Base-by-base conservation (phyloP, 2,888 invertebrate species). In the Clostera curtula region DNA sequence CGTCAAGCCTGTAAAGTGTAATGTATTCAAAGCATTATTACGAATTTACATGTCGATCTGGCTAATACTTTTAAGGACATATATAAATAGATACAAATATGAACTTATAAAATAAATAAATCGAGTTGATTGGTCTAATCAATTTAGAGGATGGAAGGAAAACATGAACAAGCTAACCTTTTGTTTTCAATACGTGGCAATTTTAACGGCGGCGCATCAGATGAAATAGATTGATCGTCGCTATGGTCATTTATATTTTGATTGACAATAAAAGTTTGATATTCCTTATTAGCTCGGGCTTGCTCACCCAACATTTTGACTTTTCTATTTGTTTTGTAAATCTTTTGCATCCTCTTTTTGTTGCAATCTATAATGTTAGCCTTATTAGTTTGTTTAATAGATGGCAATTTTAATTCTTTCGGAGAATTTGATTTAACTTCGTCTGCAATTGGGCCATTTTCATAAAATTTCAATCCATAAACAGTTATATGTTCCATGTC, bases 401-500 rank as follows among this genome's bases (percentile, higher is more conserved):
- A 66, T 3, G 83, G 83, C 21, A 83, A 49, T 46, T 58, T 75
- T n/a, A 76, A 50, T 19, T 56, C 43, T 18, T 34, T 24, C 11
- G 45, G 8, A 12, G 40, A 32, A 15, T 53, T 34, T 6, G 24
- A 23, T 12, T 8, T 16, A 7, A 19, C 19, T 18, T 29, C 27
- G 14, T 29, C 20, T 29, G 51, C 43, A 6, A 33, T 10, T 11
- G 29, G 18, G 32, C 49, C 46, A 33, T 52, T 47, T 28, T 70
- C 66, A 35, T 57, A 60, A 34, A 64, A 59, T 42, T 73, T 68
- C 17, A 72, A 38, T 45, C 69, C 65, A 47, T 79, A 82, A 24
- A 79, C 63, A 19, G 75, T 73, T 24, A 80, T 75, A 38, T 80
- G 77, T 50, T 77, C 79, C 75, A 82, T 63, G 32, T 75, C 70